Evolutionary conservation across 2,113 vertebrate species (phyloP).

Genomic region (Cervus canadensis): DNA sequence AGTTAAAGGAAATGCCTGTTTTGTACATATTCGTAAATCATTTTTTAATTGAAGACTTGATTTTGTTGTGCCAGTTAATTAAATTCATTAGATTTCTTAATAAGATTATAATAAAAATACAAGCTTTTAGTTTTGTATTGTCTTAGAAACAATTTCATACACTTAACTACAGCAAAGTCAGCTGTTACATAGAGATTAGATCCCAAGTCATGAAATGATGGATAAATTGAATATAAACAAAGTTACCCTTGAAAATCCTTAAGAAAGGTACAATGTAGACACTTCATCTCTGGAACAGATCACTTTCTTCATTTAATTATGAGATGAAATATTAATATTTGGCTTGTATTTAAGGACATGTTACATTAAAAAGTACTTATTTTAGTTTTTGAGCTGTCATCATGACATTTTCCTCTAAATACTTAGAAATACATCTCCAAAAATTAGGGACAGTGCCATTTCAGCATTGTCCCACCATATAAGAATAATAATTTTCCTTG

Average conservation of each 20-base stretch:
- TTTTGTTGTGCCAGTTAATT: not conserved
- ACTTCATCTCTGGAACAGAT: not conserved
- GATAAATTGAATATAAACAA: not conserved
- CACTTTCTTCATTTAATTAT: not conserved
- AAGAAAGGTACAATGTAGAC: not conserved
- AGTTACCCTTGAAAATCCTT: not conserved
- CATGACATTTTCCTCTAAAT: not conserved
- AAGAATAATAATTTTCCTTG: not conserved
- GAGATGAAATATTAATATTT: not conserved
- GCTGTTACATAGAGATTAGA: not conserved
- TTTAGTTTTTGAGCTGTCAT: not conserved
- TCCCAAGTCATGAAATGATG: not conserved
- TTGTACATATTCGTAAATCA: not conserved
- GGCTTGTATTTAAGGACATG: not conserved
- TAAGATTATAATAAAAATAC: not conserved
- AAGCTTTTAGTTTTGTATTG: not conserved
- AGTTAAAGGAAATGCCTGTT: slow-evolving; percentile 6
- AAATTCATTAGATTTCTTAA: slow-evolving; percentile 12
- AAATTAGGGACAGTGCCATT: not conserved
- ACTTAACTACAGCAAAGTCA: not conserved
- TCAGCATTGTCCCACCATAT: not conserved
- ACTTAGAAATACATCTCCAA: not conserved
- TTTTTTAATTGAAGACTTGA: not conserved
- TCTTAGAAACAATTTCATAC: not conserved
- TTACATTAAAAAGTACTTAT: not conserved